Evolutionary conservation across 2,113 vertebrate genomes (phyloP).

Genomic region (Pyxicephalus adspersus): DNA sequence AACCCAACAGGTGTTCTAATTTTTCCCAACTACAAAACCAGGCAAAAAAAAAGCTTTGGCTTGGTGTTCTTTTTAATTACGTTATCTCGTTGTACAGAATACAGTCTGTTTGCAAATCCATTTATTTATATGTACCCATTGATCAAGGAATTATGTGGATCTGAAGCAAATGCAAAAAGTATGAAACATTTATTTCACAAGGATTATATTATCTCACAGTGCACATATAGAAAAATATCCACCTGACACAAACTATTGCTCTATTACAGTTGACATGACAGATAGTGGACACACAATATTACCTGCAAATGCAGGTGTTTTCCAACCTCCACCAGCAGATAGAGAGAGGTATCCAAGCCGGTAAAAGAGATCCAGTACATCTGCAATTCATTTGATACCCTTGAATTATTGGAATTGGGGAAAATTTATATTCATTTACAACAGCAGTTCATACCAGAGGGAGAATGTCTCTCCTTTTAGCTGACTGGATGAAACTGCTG

Average conservation of each 20-base stretch:
- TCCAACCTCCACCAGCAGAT: conserved; percentile 51
- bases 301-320: conserved; percentile 53
- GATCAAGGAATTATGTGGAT: background rate
- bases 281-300: conserved; percentile 49
- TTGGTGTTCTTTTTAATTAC: too few relatives aligned
- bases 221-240: conserved; percentile 18
- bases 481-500: background rate
- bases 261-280: conserved; percentile 43
- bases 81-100: too few relatives aligned
- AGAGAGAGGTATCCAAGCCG: conserved; percentile 48
- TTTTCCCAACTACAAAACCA: too few relatives aligned
- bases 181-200: background rate
- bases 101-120: too few relatives aligned
- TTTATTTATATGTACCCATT: too few relatives aligned
- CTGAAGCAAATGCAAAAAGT: background rate
- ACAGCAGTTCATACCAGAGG: conserved; percentile 1
- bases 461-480: background rate
- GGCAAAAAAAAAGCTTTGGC: too few relatives aligned
- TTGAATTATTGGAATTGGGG: conserved; percentile 48
- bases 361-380: conserved; percentile 50
- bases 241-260: conserved; percentile 31
- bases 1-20: too few relatives aligned
- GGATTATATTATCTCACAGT: background rate
- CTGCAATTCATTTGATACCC: conserved; percentile 53
- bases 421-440: conserved; percentile 40